A percentile compares a stretch with the other conserved stretches of the same genome.
phyloP scores from a whole-genome alignment of 1,140 invertebrate genomes.

The Drosophila tristis region DNA sequence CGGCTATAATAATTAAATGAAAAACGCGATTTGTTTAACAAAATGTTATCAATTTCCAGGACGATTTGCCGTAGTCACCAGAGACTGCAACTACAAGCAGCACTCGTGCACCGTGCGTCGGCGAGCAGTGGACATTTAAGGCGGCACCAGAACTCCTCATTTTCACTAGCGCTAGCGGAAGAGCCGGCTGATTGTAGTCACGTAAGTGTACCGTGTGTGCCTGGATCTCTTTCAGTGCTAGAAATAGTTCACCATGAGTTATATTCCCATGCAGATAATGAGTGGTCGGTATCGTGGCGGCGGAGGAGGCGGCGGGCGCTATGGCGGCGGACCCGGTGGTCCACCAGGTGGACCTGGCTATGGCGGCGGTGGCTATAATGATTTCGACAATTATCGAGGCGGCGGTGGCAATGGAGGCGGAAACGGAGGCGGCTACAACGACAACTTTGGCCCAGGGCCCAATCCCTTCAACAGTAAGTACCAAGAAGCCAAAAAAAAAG shows the following conservation, averaged over 20 bases:
- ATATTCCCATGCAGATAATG: constrained; percentile 58
- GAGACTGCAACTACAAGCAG: constrained; percentile 49
- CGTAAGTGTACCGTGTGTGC: constrained; percentile 61
- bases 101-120: constrained; percentile 18
- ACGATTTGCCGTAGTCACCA: constrained; percentile 68
- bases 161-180: constrained; percentile 26
- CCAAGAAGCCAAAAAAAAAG: not conserved
- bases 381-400: constrained; percentile 66
- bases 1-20: constrained; percentile 24
- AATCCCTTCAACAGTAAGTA: constrained; percentile 77
- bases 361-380: constrained; percentile 66
- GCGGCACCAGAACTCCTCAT: constrained; percentile 28
- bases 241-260: not conserved
- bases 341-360: constrained; percentile 35
- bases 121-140: constrained; percentile 19
- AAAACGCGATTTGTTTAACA: constrained; percentile 17
- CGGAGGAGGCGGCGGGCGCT: constrained; percentile 55
- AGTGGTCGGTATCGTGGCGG: constrained; percentile 73
- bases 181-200: constrained; percentile 63
- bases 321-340: constrained; percentile 38
- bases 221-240: not conserved
- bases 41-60: constrained; percentile 76
- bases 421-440: constrained; percentile 53
- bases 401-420: constrained; percentile 44
- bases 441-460: constrained; percentile 63